Conservation (phyloP, 1,140 invertebrate species). For the Aleiodes sp. region DNA sequence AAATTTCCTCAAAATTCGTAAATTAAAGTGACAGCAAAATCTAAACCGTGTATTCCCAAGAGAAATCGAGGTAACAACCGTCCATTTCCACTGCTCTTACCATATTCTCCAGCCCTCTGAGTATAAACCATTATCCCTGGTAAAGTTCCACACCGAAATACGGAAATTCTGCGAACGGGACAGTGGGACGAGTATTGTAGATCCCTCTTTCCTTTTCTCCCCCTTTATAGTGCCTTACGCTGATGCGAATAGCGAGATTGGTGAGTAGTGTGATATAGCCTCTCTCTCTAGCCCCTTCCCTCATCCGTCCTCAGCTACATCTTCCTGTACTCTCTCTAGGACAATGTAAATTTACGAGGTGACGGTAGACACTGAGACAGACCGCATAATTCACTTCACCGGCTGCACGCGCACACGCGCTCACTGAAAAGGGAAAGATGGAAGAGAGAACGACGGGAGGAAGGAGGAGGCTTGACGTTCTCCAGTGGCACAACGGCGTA, state of each 20-base stretch:
- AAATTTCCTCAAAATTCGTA: neutral
- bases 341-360: slow-evolving; percentile 42
- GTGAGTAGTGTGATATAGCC: neutral
- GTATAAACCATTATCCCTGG: neutral
- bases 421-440: neutral
- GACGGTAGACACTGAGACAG: slow-evolving; percentile 35
- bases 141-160: neutral
- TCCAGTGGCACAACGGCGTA: neutral
- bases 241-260: neutral
- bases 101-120: neutral
- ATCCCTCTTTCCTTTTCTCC: no score
- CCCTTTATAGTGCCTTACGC: neutral
- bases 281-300: neutral
- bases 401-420: slow-evolving; percentile 6
- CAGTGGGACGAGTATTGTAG: neutral
- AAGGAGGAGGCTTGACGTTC: no score
- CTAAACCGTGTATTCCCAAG: neutral
- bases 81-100: neutral
- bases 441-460: no score
- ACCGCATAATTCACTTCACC: slow-evolving; percentile 39
- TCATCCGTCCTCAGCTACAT: neutral
- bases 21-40: neutral
- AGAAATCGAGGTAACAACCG: neutral
- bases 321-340: slow-evolving; percentile 7
- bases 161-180: neutral